Conservation (phyloP, 2,797 vertebrate species). For the Ctenochaetus hawaiiensis region DNA sequence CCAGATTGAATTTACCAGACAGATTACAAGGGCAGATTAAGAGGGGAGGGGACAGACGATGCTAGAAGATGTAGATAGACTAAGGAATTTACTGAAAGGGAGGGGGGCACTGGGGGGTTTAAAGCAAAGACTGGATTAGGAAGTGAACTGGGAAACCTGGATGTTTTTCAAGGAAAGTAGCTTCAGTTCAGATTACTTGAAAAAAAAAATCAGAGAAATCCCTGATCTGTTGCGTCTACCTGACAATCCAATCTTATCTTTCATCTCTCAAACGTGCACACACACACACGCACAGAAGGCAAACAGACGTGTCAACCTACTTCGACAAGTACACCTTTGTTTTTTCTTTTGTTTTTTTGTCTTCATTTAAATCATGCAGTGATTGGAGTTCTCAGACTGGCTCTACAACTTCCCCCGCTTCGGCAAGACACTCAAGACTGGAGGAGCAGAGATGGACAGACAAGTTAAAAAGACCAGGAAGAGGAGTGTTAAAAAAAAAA, state of each 20-base stretch:
- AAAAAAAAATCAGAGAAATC: conserved; percentile 48
- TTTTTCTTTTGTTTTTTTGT: conserved; percentile 13
- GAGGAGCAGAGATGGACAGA: conserved; percentile 20
- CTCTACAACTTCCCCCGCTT: conserved; percentile 49
- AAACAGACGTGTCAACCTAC: conserved; percentile 29
- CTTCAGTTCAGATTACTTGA: conserved; percentile 50
- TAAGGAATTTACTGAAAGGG: conserved; percentile 48
- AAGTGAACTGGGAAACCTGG: conserved; percentile 54
- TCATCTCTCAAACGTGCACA: conserved; percentile 16
- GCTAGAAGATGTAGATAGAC: conserved; percentile 35
- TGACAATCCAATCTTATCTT: conserved; percentile 37
- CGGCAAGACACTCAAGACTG: conserved; percentile 30
- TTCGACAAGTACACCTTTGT: conserved; percentile 23
- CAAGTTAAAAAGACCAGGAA: conserved; percentile 48
- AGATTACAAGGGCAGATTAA: conserved; percentile 78
- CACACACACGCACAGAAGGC: conserved; percentile 11
- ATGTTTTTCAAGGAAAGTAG: conserved; percentile 51
- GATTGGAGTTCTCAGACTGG: conserved; percentile 44
- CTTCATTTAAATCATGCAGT: conserved; percentile 36
- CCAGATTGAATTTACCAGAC: conserved; percentile 77
- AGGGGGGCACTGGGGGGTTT: conserved; percentile 23
- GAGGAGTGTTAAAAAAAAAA: conserved; percentile 1
- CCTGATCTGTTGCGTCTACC: conserved; percentile 37
- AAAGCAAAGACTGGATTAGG: conserved; percentile 51
- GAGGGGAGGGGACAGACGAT: conserved; percentile 38